Conservation (phyloP, 1,140 invertebrate genomes). For the Eubasilissa regina region DNA sequence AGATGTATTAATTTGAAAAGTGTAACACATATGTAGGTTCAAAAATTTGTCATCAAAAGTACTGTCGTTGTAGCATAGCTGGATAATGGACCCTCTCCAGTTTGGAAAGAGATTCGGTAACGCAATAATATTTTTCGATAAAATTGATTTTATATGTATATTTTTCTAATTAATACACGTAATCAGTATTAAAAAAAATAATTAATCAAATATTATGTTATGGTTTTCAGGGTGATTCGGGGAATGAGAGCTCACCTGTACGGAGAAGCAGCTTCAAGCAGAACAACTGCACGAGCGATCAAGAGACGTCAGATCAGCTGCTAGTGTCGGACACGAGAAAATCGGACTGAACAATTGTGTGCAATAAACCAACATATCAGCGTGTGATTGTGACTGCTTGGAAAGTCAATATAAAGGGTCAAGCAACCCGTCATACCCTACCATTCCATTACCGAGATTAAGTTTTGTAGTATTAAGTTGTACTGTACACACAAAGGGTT, state of each 20-base stretch:
- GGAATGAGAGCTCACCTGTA: slow-evolving; percentile 71
- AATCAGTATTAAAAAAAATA: too few species aligned
- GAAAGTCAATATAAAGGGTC: slow-evolving; percentile 59
- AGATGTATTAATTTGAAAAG: too few species aligned
- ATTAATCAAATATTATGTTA: neutral
- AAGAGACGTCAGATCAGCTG: slow-evolving; percentile 40
- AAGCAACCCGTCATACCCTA: slow-evolving; percentile 6
- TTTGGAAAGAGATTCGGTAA: too few species aligned
- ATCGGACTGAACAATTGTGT: slow-evolving; percentile 57
- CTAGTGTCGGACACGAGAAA: slow-evolving; percentile 45
- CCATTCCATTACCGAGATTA: slow-evolving; percentile 50
- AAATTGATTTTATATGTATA: too few species aligned
- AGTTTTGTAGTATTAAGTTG: slow-evolving; percentile 44
- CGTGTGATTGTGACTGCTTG: slow-evolving; percentile 73
- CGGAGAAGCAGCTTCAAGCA: slow-evolving; percentile 69
- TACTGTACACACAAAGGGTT: slow-evolving; percentile 34
- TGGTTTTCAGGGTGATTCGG: slow-evolving; percentile 70
- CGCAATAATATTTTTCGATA: too few species aligned
- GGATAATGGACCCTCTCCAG: too few species aligned
- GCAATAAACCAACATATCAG: slow-evolving; percentile 74
- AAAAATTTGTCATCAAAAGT: too few species aligned
- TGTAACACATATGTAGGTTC: too few species aligned
- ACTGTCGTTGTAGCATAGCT: too few species aligned
- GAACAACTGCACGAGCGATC: slow-evolving; percentile 64
- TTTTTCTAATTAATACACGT: too few species aligned